A percentile compares a stretch with the other conserved stretches of the same genome.
Conservation (phyloP, 2,888 invertebrate genomes). For the Pimpla rufipes region DNA sequence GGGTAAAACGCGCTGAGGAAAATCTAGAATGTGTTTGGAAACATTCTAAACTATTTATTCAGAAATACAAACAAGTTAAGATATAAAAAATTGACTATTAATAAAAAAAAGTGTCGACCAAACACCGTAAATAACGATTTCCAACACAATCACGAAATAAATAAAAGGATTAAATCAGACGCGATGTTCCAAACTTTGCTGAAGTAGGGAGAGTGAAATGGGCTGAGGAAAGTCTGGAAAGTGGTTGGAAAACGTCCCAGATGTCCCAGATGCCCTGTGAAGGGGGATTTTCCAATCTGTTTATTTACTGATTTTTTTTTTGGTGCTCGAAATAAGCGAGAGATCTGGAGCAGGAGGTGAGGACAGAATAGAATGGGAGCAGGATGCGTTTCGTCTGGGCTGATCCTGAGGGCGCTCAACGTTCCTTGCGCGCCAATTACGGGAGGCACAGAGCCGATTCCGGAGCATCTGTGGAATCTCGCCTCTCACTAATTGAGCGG, state of each 20-base stretch:
- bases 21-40: too few species aligned
- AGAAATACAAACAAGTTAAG: too few species aligned
- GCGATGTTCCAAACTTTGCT: too few species aligned
- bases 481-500: conserved; percentile 73
- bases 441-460: conserved; percentile 67
- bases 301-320: conserved; percentile 14
- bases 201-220: too few species aligned
- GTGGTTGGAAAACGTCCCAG: conserved; percentile 12
- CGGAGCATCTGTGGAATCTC: conserved; percentile 72
- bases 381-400: conserved; percentile 24
- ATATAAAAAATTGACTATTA: too few species aligned
- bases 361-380: conserved; percentile 12
- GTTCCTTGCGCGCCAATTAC: conserved; percentile 68
- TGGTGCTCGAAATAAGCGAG: not conserved
- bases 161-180: too few species aligned
- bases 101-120: too few species aligned
- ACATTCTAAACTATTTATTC: too few species aligned
- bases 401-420: conserved; percentile 29
- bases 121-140: too few species aligned
- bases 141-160: too few species aligned
- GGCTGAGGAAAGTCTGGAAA: conserved; percentile 9
- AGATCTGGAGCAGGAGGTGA: conserved; percentile 11
- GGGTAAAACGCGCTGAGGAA: too few species aligned
- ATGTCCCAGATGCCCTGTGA: conserved; percentile 4
- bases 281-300: conserved; percentile 3